These are phyloP conservation scores for Rhinophrynus dorsalis DNA, from an alignment of 2,797 vertebrate genomes.

Conservation along the genomic window DNA sequence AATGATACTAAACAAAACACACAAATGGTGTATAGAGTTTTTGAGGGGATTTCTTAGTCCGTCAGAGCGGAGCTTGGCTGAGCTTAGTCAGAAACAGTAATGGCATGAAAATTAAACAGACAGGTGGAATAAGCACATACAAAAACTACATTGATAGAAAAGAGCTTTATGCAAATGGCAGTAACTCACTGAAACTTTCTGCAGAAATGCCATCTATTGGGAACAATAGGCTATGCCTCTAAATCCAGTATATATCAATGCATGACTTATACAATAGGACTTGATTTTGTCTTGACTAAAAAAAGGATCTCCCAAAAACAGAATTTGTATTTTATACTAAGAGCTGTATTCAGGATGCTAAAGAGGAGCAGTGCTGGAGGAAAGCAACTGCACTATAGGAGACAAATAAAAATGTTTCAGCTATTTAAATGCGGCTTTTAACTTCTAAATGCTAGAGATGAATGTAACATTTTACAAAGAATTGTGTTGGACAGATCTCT, in stretches of 20 bases:
- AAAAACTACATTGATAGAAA: constrained; percentile 44
- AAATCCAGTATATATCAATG: constrained; percentile 3
- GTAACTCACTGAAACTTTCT: constrained; percentile 22
- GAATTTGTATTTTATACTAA: too few species aligned
- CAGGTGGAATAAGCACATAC: constrained; percentile 50
- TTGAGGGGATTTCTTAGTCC: constrained; percentile 45
- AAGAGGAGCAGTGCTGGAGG: too few species aligned
- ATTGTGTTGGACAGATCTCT: too few species aligned
- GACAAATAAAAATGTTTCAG: too few species aligned
- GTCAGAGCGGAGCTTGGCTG: constrained; percentile 32
- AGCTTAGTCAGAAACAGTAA: constrained; percentile 45
- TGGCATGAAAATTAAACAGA: constrained; percentile 49
- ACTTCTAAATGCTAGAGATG: too few species aligned
- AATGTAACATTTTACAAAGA: too few species aligned
- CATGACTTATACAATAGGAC: not conserved
- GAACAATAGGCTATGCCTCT: constrained; percentile 25
- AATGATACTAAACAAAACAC: constrained; percentile 43
- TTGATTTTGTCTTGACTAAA: not conserved
- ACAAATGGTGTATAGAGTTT: constrained; percentile 48
- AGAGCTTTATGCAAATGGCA: constrained; percentile 45
- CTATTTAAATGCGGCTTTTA: too few species aligned
- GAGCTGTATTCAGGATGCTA: too few species aligned
- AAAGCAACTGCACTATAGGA: too few species aligned
- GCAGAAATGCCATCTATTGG: constrained; percentile 45
- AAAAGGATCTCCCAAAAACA: too few species aligned